These are phyloP conservation scores for Alethe castanea DNA, from an alignment of 2,113 vertebrate genomes.

Conservation along the genomic window DNA sequence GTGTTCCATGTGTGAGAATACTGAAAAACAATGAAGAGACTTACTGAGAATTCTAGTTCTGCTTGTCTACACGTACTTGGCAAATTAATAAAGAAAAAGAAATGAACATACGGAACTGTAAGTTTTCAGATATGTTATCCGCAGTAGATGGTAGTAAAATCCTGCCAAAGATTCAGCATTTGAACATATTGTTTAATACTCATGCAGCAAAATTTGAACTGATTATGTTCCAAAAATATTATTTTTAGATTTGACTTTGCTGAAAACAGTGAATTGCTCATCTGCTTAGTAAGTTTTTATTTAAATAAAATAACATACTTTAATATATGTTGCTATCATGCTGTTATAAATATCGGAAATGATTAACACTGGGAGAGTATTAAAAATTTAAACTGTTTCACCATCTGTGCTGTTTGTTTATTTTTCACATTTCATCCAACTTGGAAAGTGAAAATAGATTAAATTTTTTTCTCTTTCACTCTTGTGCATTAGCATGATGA, in stretches of 20 bases:
- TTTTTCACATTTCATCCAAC: slow-evolving; percentile 54
- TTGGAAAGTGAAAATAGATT: slow-evolving; percentile 16
- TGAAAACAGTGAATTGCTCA: neutral
- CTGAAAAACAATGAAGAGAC: neutral
- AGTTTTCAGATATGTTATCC: neutral
- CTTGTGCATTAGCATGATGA: neutral
- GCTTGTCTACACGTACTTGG: neutral
- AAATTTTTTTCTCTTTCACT: neutral
- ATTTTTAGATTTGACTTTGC: neutral
- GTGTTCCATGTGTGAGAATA: slow-evolving; percentile 35
- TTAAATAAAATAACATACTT: neutral
- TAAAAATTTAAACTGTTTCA: slow-evolving; percentile 49
- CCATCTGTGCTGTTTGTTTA: slow-evolving; percentile 63
- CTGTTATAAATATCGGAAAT: slow-evolving; percentile 23
- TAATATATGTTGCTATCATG: neutral
- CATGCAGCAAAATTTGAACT: neutral
- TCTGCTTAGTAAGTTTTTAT: neutral
- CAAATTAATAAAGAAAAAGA: neutral
- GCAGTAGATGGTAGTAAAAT: neutral
- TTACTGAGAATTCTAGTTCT: neutral
- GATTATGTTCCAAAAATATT: neutral
- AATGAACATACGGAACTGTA: neutral
- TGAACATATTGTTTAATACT: slow-evolving; percentile 16
- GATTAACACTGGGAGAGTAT: slow-evolving; percentile 13
- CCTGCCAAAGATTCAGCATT: neutral